A percentile compares a stretch with the other conserved stretches of the same genome.
These are phyloP conservation scores for Charanyca ferruginea DNA, from an alignment of 2,888 invertebrate genomes.

Conservation along the genomic window DNA sequence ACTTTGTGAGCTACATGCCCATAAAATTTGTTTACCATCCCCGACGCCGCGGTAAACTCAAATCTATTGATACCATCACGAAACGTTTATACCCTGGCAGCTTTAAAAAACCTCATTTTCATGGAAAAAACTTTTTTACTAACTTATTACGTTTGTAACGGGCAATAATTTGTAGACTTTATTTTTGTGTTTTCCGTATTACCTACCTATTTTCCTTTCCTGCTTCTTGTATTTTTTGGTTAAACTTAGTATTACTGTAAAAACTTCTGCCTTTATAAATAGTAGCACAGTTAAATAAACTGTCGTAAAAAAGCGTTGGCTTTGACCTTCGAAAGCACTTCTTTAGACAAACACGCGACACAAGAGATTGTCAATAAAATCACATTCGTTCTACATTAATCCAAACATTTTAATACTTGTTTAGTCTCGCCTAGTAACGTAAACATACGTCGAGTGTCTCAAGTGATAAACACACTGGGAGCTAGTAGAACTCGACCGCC, in stretches of 20 bases:
- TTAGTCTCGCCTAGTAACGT: slow-evolving; percentile 48
- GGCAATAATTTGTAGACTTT: slow-evolving; percentile 52
- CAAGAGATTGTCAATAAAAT: slow-evolving; percentile 42
- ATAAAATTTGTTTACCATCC: slow-evolving; percentile 83
- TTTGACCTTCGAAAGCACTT: slow-evolving; percentile 42
- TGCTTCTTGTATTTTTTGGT: slow-evolving; percentile 23
- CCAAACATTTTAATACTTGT: slow-evolving; percentile 47
- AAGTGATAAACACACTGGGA: slow-evolving; percentile 53
- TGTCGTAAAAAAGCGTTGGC: slow-evolving; percentile 9
- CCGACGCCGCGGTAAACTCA: slow-evolving; percentile 70
- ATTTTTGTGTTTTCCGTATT: slow-evolving; percentile 45
- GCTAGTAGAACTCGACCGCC: slow-evolving; percentile 55
- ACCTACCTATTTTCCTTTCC: neutral
- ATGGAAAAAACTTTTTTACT: slow-evolving; percentile 48
- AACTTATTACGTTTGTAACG: slow-evolving; percentile 43
- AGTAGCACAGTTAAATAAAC: slow-evolving; percentile 20
- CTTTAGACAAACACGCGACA: slow-evolving; percentile 24
- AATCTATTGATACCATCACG: slow-evolving; percentile 76
- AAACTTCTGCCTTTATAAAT: slow-evolving; percentile 27
- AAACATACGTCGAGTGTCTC: slow-evolving; percentile 48
- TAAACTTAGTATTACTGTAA: slow-evolving; percentile 13
- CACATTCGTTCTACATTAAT: slow-evolving; percentile 46
- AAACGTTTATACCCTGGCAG: slow-evolving; percentile 58
- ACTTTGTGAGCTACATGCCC: slow-evolving; percentile 78
- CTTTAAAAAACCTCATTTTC: slow-evolving; percentile 48